Conservation (phyloP, 2,797 vertebrate species). For the Falco berigora region DNA sequence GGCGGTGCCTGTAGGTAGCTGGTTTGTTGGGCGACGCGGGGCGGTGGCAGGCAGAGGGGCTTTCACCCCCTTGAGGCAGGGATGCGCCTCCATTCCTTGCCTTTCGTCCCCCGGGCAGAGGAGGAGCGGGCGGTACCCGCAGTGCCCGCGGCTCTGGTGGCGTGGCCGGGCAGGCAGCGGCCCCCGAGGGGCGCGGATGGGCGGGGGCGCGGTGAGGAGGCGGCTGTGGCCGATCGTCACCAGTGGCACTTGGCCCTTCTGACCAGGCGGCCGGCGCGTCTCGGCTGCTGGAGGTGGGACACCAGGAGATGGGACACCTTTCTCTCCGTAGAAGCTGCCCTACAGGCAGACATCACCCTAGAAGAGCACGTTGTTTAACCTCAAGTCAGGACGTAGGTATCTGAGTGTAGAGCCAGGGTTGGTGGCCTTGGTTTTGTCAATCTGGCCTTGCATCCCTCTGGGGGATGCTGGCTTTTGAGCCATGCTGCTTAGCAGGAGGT, state of each 20-base stretch:
- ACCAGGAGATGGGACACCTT: background rate
- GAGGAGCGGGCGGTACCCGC: background rate
- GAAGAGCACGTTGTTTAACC: background rate
- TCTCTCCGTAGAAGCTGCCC: accelerated
- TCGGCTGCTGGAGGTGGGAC: background rate
- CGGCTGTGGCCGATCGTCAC: background rate
- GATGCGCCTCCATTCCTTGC: accelerated
- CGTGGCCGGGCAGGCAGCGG: background rate
- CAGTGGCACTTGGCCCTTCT: background rate
- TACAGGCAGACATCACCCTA: accelerated
- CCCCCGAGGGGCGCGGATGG: accelerated
- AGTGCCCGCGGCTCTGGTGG: background rate
- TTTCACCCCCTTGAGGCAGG: accelerated
- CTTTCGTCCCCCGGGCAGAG: background rate
- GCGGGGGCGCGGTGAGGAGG: background rate
- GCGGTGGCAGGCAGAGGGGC: background rate
- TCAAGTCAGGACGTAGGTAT: background rate
- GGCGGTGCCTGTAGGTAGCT: background rate
- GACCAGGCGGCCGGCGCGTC: accelerated
- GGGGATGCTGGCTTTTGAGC: background rate
- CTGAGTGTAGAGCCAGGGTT: background rate
- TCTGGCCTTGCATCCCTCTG: background rate
- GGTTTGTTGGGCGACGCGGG: background rate
- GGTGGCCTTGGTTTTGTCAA: background rate
- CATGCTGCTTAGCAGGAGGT: background rate